Base-by-base conservation (phyloP, 2,888 invertebrate genomes). In the Megastigmus dorsalis region DNA sequence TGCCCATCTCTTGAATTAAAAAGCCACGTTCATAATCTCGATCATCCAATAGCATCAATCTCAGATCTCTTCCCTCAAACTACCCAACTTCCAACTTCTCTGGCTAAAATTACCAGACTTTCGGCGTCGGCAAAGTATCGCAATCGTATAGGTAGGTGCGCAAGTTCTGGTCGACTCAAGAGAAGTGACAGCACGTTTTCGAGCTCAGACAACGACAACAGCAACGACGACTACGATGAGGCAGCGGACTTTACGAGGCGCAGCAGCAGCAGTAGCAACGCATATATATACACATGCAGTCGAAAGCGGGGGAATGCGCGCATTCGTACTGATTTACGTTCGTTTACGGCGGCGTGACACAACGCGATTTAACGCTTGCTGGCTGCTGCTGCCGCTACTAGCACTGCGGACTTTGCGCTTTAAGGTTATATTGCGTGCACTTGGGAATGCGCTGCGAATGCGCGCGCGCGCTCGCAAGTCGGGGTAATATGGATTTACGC, bases 281-380 rank as follows among this genome's bases (percentile, higher is more conserved):
- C 13, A 36, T 20, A 36, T 9, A 33, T 2, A 52, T 30, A 28
- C 28, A 52, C 0, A 20, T 9, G 7, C 20, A 5, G 13, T 1
- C 13, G 13, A 13, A 3, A 6, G 18, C 18, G 15, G 10, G n/a
- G 15, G 33, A 18, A 36, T 30, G 10, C 33, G 45, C 28, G 67
- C 48, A 68, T 52, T 62, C 67, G 48, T 15, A 48, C 73, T 68
- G 73, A 74, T 74, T 74, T 74, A 74, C 73, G 67, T 55, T 62
- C 55, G 72, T 59, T 52, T 41, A 52, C 59, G 30, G 48, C 54
- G 38, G 30, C 71, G 50, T 30, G 70, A 63, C 48, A 30, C 45
- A 38, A 38, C 57, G 63, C 65, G 65, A 65, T 57, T 72, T 57
- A 65, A 59, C 50, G 33, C 59, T 36, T 18, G 13, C 13, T 43